Base-by-base conservation (phyloP, 35 echinoderm and acorn worm species). In the Lytechinus pictus region DNA sequence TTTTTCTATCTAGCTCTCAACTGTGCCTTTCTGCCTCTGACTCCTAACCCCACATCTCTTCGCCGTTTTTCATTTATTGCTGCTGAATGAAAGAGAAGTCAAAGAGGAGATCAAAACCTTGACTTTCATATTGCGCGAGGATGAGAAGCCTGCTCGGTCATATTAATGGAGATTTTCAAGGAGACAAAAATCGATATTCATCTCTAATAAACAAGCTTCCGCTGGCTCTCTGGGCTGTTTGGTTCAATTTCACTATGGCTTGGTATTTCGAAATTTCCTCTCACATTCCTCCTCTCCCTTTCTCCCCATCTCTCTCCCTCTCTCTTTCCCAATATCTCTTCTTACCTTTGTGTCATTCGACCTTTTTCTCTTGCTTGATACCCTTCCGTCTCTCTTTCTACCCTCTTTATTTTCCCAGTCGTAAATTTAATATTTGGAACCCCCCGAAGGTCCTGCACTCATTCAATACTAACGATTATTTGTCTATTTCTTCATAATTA, bases 151-250 rank as follows among this genome's bases (percentile, higher is more conserved):
- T 79, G 66, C 66, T 79, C 19, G 19, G 66, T 16, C 66, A 79
- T 79, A 79, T 79, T 79, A 79, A 79, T 79, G 66, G 66, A 79
- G 66, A 79, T 79, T 79, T 79, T 79, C 66, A 79, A 79, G 66
- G 66, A 79, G 66, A 79, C 66, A 79, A 79, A 71, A 79, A 79
- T 79, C 66, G 66, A 79, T 79, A 79, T 79, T 79, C 66, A 79
- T 79, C 66, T 79, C 66, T 79, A 79, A 79, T 79, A 79, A 79
- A 79, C 66, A 79, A 79, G 66, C 66, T 79, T 79, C 66, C 66
- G 5, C 21, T 79, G 66, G 66, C n/a, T 24, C 66, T 79, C 66
- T 6, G n/a, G 66, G 66, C 66, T 24, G 66, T 4, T 24, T 16
- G 21, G 66, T 24, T 79, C 66, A 79, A 24, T 79, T 79, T 79